Percentiles rank a stretch among this genome's conserved stretches.
phyloP scores from a whole-genome alignment of 2,888 invertebrate species.

The Folsomia candida region DNA sequence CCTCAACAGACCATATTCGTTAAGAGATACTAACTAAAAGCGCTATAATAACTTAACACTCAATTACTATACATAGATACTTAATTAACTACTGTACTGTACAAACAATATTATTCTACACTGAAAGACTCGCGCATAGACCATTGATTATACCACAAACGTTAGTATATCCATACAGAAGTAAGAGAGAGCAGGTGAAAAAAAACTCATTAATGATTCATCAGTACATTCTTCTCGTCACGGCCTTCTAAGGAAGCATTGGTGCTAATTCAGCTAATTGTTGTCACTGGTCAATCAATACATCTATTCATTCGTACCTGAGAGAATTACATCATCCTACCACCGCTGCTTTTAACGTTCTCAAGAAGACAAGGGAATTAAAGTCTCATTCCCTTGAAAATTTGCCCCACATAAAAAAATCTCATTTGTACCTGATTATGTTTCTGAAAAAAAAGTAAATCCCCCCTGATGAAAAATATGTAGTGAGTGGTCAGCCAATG shows the following conservation, averaged over 20 bases:
- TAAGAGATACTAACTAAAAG: slow-evolving; percentile 45
- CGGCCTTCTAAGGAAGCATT: not conserved
- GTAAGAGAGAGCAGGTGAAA: not conserved
- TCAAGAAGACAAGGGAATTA: too few relatives aligned
- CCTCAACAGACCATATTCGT: slow-evolving; percentile 61
- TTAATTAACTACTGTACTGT: too few relatives aligned
- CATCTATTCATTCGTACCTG: not conserved
- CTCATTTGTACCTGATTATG: too few relatives aligned
- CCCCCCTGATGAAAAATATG: too few relatives aligned
- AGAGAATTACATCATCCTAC: not conserved
- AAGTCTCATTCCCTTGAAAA: too few relatives aligned
- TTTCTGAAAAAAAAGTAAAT: too few relatives aligned
- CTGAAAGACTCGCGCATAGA: slow-evolving; percentile 3
- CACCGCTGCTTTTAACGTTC: not conserved
- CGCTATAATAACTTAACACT: not conserved
- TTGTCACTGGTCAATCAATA: not conserved
- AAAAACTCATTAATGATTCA: not conserved
- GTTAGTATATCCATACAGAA: too few relatives aligned
- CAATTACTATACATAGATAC: not conserved
- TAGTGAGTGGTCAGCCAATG: too few relatives aligned
- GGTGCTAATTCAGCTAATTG: not conserved
- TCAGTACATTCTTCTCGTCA: not conserved
- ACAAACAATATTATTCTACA: not conserved
- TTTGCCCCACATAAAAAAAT: too few relatives aligned
- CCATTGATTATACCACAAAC: not conserved